These are phyloP conservation scores for Anhinga rufa DNA, from an alignment of 2,113 vertebrate genomes.

Conservation along the genomic window DNA sequence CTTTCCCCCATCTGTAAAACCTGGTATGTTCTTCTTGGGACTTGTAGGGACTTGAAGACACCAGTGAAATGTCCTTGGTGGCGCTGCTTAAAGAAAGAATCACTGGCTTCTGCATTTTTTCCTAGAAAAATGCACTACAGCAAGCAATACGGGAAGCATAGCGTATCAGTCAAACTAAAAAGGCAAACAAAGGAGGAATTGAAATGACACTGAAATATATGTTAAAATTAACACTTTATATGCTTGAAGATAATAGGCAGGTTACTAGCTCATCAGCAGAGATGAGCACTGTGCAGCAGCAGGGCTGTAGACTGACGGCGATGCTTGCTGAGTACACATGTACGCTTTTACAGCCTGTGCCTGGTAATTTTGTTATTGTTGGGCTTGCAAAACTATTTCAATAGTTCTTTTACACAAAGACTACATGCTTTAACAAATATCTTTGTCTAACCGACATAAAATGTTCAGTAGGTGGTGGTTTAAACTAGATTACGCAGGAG, in stretches of 20 bases:
- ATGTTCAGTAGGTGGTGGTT: slow-evolving; percentile 46
- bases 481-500: slow-evolving; percentile 60
- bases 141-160: background rate
- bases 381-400: background rate
- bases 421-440: background rate
- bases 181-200: background rate
- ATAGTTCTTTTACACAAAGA: background rate
- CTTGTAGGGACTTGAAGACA: background rate
- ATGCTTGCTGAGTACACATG: background rate
- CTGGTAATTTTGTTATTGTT: background rate
- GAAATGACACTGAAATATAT: background rate
- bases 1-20: background rate
- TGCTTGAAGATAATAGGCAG: background rate
- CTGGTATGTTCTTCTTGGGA: background rate
- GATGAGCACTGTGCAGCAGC: background rate
- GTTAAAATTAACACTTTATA: background rate
- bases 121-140: background rate
- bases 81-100: background rate
- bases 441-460: slow-evolving; percentile 30
- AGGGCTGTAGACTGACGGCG: background rate
- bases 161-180: background rate
- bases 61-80: background rate
- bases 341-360: background rate
- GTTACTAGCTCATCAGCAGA: background rate
- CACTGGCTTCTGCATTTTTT: background rate